A percentile compares a stretch with the other conserved stretches of the same genome.
Evolutionary conservation across 2,888 invertebrate genomes (phyloP).

Genomic region (Aelia acuminata): DNA sequence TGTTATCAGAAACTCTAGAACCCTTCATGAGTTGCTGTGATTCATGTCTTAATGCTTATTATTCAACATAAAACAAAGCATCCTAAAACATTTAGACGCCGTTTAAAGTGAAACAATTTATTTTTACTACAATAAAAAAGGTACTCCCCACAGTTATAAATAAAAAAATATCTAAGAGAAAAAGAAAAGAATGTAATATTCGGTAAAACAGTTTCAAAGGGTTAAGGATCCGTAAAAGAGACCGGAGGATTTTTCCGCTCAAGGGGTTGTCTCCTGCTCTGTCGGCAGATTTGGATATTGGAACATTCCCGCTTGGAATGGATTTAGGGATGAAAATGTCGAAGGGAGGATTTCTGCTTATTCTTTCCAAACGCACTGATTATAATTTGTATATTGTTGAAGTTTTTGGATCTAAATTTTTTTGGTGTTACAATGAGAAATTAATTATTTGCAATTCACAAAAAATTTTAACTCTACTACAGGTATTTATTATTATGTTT

Average conservation of each 20-base stretch:
- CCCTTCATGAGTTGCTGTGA: too few species aligned
- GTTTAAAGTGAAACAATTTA: too few species aligned
- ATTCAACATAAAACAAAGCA: too few species aligned
- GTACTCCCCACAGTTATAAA: too few species aligned
- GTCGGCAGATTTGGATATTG: conserved; percentile 33
- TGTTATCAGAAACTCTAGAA: too few species aligned
- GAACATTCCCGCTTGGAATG: neutral
- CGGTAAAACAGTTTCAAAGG: neutral
- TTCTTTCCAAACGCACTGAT: neutral
- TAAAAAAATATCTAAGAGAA: neutral
- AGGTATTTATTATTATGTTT: too few species aligned
- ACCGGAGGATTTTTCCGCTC: neutral
- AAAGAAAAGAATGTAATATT: neutral
- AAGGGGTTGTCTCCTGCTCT: neutral
- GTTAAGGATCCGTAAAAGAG: neutral
- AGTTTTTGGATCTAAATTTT: neutral
- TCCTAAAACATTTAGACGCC: too few species aligned
- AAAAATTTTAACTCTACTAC: too few species aligned
- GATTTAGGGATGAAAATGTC: neutral
- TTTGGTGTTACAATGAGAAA: neutral
- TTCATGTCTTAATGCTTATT: too few species aligned
- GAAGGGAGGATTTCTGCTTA: neutral
- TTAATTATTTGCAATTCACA: too few species aligned
- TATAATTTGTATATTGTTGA: neutral
- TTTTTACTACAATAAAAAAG: too few species aligned